Evolutionary conservation across 2,113 vertebrate species (phyloP).

Genomic region (Notechis scutatus): DNA sequence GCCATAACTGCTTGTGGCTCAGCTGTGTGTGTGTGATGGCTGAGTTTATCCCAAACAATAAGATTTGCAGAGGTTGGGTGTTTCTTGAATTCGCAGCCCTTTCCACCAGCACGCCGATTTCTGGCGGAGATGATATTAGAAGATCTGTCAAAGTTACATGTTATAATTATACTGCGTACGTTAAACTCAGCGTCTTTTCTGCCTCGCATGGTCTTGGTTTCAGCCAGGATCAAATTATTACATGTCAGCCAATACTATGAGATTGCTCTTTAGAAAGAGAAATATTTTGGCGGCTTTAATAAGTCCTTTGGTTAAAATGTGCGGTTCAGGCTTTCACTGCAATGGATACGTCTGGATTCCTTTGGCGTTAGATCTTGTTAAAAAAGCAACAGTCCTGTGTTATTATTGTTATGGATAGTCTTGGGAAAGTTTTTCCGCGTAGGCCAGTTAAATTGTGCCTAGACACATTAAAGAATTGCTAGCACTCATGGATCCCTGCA

Average conservation of each 20-base stretch:
- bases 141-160: rapidly evolving
- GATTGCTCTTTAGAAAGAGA: conserved; percentile 13
- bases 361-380: not conserved
- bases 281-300: not conserved
- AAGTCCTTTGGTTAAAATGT: not conserved
- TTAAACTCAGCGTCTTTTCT: not conserved
- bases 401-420: not conserved
- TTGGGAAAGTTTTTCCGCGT: not conserved
- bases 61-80: not conserved
- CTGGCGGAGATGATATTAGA: not conserved
- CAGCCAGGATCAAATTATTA: not conserved
- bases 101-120: not conserved
- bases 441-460: not conserved
- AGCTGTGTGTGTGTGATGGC: not conserved
- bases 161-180: not conserved
- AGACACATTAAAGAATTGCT: not conserved
- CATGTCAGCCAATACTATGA: not conserved
- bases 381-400: not conserved
- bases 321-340: not conserved
- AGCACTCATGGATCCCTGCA: not conserved
- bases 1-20: not conserved
- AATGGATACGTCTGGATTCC: conserved; percentile 8
- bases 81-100: not conserved
- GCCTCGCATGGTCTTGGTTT: not conserved
- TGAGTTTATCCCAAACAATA: not conserved